Percentiles rank a stretch among this genome's conserved stretches.
Conservation (phyloP, 2,797 vertebrate species). For the Alectoris magna region DNA sequence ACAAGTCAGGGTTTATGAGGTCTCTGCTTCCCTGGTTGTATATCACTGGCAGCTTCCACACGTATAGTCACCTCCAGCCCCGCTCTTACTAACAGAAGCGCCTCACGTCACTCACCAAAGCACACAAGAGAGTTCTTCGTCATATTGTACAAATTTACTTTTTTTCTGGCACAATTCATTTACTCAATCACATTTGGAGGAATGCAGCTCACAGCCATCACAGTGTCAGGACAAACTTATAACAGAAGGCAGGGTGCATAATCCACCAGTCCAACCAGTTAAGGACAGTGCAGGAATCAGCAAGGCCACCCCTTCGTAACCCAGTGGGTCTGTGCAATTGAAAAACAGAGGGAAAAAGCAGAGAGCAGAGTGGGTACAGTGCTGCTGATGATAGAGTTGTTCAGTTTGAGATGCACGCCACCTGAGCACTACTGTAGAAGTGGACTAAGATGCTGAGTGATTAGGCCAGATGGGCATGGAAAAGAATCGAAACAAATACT, state of each 20-base stretch:
- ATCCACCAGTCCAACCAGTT: background rate
- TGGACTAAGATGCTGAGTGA: background rate
- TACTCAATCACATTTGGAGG: background rate
- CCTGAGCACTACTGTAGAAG: background rate
- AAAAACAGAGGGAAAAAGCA: background rate
- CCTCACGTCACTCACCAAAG: background rate
- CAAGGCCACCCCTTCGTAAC: fast-evolving
- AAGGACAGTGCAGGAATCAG: background rate
- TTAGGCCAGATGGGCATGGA: background rate
- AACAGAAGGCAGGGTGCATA: background rate
- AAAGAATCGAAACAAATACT: background rate
- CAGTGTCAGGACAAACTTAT: background rate
- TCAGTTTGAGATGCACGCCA: background rate
- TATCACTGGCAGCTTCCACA: background rate
- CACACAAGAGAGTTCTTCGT: background rate
- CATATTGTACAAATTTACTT: background rate
- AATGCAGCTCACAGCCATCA: background rate
- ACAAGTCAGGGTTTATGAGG: background rate
- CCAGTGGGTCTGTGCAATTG: background rate
- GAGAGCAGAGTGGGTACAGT: background rate
- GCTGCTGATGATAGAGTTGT: background rate
- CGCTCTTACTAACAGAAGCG: background rate
- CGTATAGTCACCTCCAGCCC: background rate
- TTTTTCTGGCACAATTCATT: background rate
- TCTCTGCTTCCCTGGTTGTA: background rate